Evolutionary conservation across 2,888 invertebrate genomes (phyloP).

Genomic region (Amiota communis): DNA sequence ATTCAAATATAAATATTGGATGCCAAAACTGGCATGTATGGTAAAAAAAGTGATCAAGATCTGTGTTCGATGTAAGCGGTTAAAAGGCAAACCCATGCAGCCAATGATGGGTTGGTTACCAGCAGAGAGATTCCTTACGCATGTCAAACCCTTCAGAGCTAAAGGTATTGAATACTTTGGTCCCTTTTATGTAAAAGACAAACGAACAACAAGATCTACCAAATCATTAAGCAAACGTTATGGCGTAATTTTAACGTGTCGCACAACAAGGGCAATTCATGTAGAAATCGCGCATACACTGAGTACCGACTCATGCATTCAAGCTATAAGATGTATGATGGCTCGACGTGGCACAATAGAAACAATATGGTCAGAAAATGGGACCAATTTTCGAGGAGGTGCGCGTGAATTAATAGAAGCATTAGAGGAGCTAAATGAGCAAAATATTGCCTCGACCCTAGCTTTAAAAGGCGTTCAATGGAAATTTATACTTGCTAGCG

Average conservation of each 20-base stretch:
- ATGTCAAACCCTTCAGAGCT: constrained; percentile 44
- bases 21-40: constrained; percentile 24
- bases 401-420: constrained; percentile 35
- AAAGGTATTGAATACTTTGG: constrained; percentile 53
- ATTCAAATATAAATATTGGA: constrained; percentile 28
- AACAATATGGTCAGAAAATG: constrained; percentile 43
- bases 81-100: constrained; percentile 30
- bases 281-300: constrained; percentile 38
- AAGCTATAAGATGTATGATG: constrained; percentile 41
- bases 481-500: constrained; percentile 48
- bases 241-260: constrained; percentile 43
- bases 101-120: constrained; percentile 55
- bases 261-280: constrained; percentile 41
- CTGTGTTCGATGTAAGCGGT: constrained; percentile 32
- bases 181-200: constrained; percentile 38
- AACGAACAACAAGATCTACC: constrained; percentile 11
- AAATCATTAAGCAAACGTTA: constrained; percentile 29
- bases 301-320: constrained; percentile 40
- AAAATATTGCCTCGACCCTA: background rate
- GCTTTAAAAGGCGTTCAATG: constrained; percentile 40
- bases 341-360: constrained; percentile 37
- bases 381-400: constrained; percentile 41
- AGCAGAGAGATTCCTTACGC: too few relatives aligned
- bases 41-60: constrained; percentile 28
- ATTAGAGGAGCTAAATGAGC: constrained; percentile 37